Conservation (phyloP, 2,797 vertebrate species). For the Acomys russatus region DNA sequence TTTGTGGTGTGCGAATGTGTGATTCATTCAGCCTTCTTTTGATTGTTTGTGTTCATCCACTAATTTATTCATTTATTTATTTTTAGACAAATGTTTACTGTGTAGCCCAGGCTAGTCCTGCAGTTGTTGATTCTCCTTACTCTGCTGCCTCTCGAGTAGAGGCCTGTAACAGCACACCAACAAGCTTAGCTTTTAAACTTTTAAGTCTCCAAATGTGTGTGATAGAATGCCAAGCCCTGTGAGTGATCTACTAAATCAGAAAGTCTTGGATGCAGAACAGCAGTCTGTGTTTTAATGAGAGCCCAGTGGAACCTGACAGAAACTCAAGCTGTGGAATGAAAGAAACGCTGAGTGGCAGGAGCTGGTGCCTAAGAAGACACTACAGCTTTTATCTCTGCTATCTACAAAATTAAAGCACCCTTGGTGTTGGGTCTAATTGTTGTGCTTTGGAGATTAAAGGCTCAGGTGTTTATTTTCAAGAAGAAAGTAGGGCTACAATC, state of each 20-base stretch:
- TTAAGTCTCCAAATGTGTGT: conserved; percentile 27
- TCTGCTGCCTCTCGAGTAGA: background rate
- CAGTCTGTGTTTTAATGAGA: conserved; percentile 14
- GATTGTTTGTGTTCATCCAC: background rate
- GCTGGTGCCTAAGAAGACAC: background rate
- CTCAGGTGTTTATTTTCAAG: conserved; percentile 30
- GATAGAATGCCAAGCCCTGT: background rate
- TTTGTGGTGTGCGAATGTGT: background rate
- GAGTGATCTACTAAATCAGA: conserved; percentile 40
- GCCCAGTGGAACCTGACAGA: background rate
- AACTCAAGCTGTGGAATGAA: background rate
- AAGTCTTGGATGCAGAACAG: background rate
- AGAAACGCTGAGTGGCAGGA: background rate
- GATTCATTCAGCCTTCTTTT: background rate
- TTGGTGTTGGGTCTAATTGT: background rate
- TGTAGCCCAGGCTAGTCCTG: background rate
- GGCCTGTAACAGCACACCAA: background rate
- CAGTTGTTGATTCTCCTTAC: background rate
- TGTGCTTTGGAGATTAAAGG: background rate
- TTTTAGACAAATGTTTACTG: background rate
- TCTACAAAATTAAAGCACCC: background rate
- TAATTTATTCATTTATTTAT: background rate
- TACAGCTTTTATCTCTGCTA: conserved; percentile 40
- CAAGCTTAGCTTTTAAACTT: background rate
- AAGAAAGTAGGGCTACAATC: background rate